Evolutionary conservation across 2,113 vertebrate species (phyloP).

Genomic region (Speoplatyrhinus poulsoni): DNA sequence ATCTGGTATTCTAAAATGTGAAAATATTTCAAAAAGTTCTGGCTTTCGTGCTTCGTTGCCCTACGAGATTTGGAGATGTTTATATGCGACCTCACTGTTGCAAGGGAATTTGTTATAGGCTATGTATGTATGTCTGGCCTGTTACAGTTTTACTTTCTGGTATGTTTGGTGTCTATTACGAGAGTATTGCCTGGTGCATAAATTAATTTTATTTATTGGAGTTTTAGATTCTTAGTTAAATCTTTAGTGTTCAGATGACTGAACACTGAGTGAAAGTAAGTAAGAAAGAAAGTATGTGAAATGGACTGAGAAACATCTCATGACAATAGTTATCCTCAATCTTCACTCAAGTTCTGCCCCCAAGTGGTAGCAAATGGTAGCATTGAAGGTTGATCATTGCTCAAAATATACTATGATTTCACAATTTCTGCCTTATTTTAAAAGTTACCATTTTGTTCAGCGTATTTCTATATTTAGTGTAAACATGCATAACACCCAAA

Average conservation of each 20-base stretch:
- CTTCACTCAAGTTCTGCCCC: constrained; percentile 1
- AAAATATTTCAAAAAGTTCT: constrained; percentile 35
- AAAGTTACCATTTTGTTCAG: no score
- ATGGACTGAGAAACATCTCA: background rate
- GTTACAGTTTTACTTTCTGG: background rate
- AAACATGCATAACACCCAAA: no score
- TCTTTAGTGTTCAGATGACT: no score
- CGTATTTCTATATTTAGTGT: no score
- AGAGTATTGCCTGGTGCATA: background rate
- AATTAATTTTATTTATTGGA: background rate
- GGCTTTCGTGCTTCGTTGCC: constrained; percentile 15
- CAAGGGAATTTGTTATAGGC: background rate
- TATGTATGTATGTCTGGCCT: constrained; percentile 10
- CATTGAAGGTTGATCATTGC: background rate
- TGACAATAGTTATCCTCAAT: background rate
- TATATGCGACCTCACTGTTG: constrained; percentile 24
- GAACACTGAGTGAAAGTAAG: no score
- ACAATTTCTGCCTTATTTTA: no score
- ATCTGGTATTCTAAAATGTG: constrained; percentile 15
- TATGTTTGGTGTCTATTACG: background rate
- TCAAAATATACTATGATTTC: no score
- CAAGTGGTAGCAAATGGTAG: background rate
- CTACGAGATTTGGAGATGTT: constrained; percentile 18
- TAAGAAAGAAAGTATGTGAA: no score
- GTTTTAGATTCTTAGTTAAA: background rate